Evolutionary conservation across 2,888 invertebrate genomes (phyloP).

Genomic region (Agriopis aurantiaria): DNA sequence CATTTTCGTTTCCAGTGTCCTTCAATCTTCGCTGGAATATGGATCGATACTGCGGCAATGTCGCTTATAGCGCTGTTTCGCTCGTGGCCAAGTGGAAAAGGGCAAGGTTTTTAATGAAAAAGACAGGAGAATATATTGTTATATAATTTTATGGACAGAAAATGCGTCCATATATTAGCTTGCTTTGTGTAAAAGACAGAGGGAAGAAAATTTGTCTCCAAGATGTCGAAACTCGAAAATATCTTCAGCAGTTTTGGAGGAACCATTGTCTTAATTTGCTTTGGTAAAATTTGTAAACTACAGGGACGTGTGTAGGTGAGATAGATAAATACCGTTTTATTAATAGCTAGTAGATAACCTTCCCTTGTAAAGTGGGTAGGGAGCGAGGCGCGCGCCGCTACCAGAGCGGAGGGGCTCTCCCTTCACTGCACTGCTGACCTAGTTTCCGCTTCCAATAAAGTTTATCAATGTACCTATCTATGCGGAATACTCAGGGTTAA

Average conservation of each 20-base stretch:
- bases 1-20: slow-evolving; percentile 41
- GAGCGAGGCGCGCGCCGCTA: slow-evolving; percentile 51
- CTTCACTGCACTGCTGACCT: slow-evolving; percentile 80
- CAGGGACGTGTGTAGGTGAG: neutral
- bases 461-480: slow-evolving; percentile 41
- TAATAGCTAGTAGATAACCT: slow-evolving; percentile 43
- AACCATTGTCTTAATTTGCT: neutral
- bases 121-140: slow-evolving; percentile 7
- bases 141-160: slow-evolving; percentile 4
- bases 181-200: slow-evolving; percentile 1
- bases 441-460: slow-evolving; percentile 64
- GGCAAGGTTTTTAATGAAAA: slow-evolving; percentile 36
- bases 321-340: slow-evolving; percentile 14
- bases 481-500: slow-evolving; percentile 26
- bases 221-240: neutral
- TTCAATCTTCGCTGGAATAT: slow-evolving; percentile 47
- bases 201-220: neutral
- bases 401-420: slow-evolving; percentile 63
- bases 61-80: slow-evolving; percentile 43
- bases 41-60: slow-evolving; percentile 56
- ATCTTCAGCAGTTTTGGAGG: neutral
- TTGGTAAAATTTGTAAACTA: slow-evolving; percentile 7
- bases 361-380: slow-evolving; percentile 45
- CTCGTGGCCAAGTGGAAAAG: slow-evolving; percentile 36
- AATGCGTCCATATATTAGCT: neutral